Evolutionary conservation across 2,888 invertebrate genomes (phyloP).

Genomic region (Dryococelus australis): DNA sequence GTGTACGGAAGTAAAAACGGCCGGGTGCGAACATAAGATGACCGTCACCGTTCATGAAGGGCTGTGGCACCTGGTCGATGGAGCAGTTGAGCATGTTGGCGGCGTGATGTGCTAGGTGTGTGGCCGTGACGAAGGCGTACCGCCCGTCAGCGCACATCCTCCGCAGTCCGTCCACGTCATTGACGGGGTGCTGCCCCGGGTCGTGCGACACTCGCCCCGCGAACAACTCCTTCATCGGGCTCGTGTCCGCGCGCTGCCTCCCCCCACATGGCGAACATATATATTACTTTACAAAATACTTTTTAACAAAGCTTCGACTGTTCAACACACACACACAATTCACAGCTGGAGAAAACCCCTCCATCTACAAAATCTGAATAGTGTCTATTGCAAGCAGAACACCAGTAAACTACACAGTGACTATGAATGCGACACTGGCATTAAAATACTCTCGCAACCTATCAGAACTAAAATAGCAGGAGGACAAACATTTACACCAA

Average conservation of each 20-base stretch:
- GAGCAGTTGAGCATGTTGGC: background rate
- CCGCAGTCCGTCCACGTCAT: background rate
- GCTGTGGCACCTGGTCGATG: background rate
- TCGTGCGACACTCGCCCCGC: background rate
- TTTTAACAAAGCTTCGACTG: no score
- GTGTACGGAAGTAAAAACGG: background rate
- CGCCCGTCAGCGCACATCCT: background rate
- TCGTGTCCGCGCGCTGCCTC: background rate
- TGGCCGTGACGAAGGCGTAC: slow-evolving; percentile 20
- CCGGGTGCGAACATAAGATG: background rate
- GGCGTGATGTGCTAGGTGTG: background rate
- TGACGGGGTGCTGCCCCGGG: background rate
- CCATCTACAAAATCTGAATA: no score
- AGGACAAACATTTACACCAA: no score
- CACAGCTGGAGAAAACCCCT: no score
- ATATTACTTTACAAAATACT: no score
- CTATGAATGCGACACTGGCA: no score
- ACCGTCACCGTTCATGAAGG: slow-evolving; percentile 20
- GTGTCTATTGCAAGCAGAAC: no score
- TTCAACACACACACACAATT: no score
- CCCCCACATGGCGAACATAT: background rate
- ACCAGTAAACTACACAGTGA: no score
- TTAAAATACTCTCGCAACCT: no score
- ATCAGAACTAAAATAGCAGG: no score
- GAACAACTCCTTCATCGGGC: background rate